Percentiles rank a stretch among this genome's conserved stretches.
Evolutionary conservation across 2,888 invertebrate species (phyloP).

Genomic region (Troides oblongomaculatus): DNA sequence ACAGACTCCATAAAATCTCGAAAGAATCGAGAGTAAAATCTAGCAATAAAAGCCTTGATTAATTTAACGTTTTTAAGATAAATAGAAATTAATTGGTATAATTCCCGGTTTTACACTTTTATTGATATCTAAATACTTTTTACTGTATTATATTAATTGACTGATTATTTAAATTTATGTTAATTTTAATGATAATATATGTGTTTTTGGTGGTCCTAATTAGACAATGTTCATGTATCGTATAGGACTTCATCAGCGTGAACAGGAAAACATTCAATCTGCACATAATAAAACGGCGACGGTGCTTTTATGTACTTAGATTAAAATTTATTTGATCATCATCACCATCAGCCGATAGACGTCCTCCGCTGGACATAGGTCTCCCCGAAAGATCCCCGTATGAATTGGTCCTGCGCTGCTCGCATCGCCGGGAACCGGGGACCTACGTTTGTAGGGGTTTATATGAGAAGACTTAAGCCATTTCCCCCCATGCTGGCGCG

Average conservation of each 20-base stretch:
- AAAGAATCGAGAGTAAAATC: background rate
- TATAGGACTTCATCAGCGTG: background rate
- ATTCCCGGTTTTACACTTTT: slow-evolving; percentile 1
- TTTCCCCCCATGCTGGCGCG: too few relatives aligned
- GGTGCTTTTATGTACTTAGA: background rate
- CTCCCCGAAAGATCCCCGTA: too few relatives aligned
- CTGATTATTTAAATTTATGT: slow-evolving; percentile 1
- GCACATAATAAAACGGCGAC: background rate
- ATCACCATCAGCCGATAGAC: too few relatives aligned
- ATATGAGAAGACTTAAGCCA: too few relatives aligned
- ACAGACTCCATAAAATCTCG: background rate
- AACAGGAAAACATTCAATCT: background rate
- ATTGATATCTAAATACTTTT: slow-evolving; percentile 5
- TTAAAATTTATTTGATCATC: too few relatives aligned
- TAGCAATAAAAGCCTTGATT: background rate
- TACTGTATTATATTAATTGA: background rate
- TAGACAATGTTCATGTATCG: background rate
- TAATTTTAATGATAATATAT: background rate
- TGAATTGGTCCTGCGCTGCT: too few relatives aligned
- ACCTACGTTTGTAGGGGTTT: too few relatives aligned
- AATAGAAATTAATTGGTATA: background rate
- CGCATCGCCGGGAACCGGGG: too few relatives aligned
- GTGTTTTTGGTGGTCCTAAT: background rate
- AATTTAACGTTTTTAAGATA: slow-evolving; percentile 1
- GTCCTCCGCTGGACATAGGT: too few relatives aligned